Evolutionary conservation across 2,113 vertebrate species (phyloP), one percentile per base, ranked within the genome.

Genomic region (Gopherus evgoodei): DNA sequence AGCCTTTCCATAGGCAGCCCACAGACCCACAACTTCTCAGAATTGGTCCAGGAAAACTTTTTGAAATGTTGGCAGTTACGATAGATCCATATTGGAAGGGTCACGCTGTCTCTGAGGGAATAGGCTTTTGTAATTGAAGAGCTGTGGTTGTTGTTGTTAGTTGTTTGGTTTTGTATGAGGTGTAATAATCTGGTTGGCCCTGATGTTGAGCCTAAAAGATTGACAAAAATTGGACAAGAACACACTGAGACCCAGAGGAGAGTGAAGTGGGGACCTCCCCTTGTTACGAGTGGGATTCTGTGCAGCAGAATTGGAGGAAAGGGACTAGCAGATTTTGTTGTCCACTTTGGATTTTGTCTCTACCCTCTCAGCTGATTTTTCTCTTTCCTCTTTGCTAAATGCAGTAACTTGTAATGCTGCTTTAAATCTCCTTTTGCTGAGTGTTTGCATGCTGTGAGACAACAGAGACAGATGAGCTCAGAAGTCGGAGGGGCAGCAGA

Each of bases 361-460:
- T 81, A 35, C 76, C 13, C 52, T 92, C 44, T 92, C 42, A 75
- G 78, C 6, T 62, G 62, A 57, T 89, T 82, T 81, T 90, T 93
- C 90, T 59, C 35, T 54, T 10, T 93, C 93, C 62, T 5, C 5
- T 80, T 57, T 57, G 84, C 93, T 87, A 96, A 93, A 95, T 87
- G 95, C 95, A 94, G 90, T 81, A 91, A 89, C 16, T 5, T 57
- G 50, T 21, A 96, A 87, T 16, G 49, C 78, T 88, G 76, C 93
- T 95, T 96, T 97, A 94, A 72, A 97, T 97, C 95, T 97, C 88
- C 94, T 84, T 57, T 81, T 86, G 35, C 88, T 87, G 69, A 19
- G 87, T 87, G 88, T 52, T 81, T 84, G 29, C 54, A 8, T 83
- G 50, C 83, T 91, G 88, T 31, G 90, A 97, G 92, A 91, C 91